phyloP scores from a whole-genome alignment of 2,113 vertebrate genomes.

The Burhinus oedicnemus region DNA sequence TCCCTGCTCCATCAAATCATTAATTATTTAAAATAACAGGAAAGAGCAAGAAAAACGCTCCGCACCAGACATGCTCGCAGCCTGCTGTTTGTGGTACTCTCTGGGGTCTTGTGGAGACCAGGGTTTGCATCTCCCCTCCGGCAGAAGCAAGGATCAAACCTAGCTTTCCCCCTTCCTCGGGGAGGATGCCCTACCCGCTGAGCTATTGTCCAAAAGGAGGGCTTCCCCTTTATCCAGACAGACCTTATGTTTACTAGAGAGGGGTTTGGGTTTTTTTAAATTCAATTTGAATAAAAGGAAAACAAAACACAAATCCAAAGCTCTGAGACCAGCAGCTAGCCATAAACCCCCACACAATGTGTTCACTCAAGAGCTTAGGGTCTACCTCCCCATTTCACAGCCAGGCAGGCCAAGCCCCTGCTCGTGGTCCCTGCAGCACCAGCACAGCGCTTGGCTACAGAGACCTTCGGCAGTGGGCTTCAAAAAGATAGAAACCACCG shows the following conservation, averaged over 20 bases:
- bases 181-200: neutral
- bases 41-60: conserved; percentile 33
- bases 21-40: conserved; percentile 68
- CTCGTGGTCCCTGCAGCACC: neutral
- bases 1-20: conserved; percentile 47
- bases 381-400: neutral
- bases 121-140: conserved; percentile 26
- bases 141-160: conserved; percentile 41
- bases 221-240: conserved; percentile 19
- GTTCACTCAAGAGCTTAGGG: neutral
- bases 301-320: neutral
- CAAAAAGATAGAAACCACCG: fast-evolving
- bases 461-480: neutral
- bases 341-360: neutral
- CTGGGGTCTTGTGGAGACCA: conserved; percentile 14
- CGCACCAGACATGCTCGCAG: neutral
- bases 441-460: neutral
- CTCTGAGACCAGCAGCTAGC: neutral
- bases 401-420: neutral
- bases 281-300: neutral
- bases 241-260: conserved; percentile 16
- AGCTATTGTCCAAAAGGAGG: neutral
- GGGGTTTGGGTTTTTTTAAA: neutral
- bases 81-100: neutral
- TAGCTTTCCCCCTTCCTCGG: neutral